These are phyloP conservation scores for Plebejus argus DNA, from an alignment of 2,888 invertebrate species.

Conservation along the genomic window DNA sequence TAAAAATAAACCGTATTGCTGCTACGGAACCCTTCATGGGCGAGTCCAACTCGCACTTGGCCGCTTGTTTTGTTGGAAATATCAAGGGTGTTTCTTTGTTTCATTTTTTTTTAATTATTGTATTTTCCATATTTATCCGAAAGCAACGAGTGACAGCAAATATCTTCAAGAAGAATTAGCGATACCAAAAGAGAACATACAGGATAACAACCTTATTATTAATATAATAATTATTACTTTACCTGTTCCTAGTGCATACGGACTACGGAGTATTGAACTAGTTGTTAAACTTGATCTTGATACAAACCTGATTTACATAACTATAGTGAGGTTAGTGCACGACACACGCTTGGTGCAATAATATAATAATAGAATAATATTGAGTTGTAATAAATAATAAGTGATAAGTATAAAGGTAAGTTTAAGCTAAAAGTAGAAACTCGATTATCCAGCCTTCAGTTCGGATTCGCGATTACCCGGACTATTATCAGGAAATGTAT, in stretches of 20 bases:
- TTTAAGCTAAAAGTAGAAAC: background rate
- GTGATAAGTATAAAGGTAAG: background rate
- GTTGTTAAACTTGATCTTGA: conserved; percentile 21
- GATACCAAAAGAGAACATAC: background rate
- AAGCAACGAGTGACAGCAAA: no score
- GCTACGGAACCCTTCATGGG: no score
- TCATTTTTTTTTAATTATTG: no score
- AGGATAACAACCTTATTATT: background rate
- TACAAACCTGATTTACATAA: conserved; percentile 31
- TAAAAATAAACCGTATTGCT: no score
- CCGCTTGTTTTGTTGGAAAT: no score
- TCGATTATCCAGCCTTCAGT: no score
- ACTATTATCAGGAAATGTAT: no score
- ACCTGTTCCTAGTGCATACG: background rate
- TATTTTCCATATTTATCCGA: no score
- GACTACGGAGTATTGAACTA: background rate
- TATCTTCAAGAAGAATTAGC: no score
- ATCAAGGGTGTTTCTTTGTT: no score
- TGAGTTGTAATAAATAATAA: background rate
- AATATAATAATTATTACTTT: background rate
- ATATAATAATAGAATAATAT: background rate
- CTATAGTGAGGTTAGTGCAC: background rate
- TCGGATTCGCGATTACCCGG: no score
- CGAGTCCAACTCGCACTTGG: no score
- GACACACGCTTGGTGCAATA: background rate